These are phyloP conservation scores for Idaea aversata DNA, from an alignment of 2,888 invertebrate genomes.

Conservation along the genomic window DNA sequence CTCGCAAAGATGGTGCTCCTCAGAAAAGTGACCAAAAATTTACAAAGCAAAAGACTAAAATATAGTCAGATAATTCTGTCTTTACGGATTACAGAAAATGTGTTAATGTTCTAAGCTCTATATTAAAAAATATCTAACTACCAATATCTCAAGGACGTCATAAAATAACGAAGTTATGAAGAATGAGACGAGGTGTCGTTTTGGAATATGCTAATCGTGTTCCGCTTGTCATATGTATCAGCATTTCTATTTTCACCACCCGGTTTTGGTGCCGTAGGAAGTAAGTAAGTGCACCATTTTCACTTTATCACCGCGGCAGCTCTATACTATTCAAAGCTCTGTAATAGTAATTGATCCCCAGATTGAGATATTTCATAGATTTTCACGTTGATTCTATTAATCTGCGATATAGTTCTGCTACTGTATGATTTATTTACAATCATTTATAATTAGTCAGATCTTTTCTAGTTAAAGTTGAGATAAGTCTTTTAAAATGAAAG, in stretches of 20 bases:
- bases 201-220: too few species aligned
- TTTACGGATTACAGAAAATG: too few species aligned
- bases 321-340: slow-evolving; percentile 7
- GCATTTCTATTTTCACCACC: too few species aligned
- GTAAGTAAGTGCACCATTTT: background rate
- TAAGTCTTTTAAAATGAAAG: background rate
- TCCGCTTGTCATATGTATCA: too few species aligned
- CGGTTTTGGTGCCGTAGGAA: background rate
- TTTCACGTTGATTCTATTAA: slow-evolving; percentile 27
- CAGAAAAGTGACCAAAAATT: too few species aligned
- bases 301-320: background rate
- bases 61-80: too few species aligned
- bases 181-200: too few species aligned
- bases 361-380: slow-evolving; percentile 34
- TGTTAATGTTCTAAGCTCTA: too few species aligned
- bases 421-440: slow-evolving; percentile 26
- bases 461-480: background rate
- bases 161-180: too few species aligned
- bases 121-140: too few species aligned
- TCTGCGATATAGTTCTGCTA: slow-evolving; percentile 27
- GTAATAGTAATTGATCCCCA: slow-evolving; percentile 22
- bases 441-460: background rate
- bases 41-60: too few species aligned
- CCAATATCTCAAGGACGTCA: background rate
- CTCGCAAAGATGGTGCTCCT: too few species aligned